A percentile compares a stretch with the other conserved stretches of the same genome.
These are phyloP conservation scores for Biston betularia DNA, from an alignment of 2,888 invertebrate genomes.

Conservation along the genomic window DNA sequence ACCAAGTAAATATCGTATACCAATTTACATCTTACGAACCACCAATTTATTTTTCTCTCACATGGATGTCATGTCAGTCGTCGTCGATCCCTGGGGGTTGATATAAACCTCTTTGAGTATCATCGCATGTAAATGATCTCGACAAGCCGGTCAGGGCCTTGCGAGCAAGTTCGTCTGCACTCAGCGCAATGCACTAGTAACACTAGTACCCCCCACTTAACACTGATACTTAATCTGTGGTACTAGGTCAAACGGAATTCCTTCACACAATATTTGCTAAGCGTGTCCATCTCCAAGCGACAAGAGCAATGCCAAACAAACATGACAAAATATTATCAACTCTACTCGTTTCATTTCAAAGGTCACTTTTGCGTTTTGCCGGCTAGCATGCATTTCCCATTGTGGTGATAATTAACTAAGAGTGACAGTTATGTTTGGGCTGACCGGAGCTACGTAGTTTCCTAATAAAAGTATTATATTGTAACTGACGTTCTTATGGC, in stretches of 20 bases:
- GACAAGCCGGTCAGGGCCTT: slow-evolving; percentile 31
- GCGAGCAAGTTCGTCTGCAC: slow-evolving; percentile 21
- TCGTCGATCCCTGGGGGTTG: no score
- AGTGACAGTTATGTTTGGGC: slow-evolving; percentile 59
- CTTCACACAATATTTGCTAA: slow-evolving; percentile 38
- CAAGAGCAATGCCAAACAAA: slow-evolving; percentile 27
- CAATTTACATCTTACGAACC: no score
- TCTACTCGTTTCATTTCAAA: slow-evolving; percentile 1
- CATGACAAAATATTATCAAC: slow-evolving; percentile 5
- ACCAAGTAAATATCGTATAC: no score
- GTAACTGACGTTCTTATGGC: slow-evolving; percentile 35
- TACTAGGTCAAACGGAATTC: slow-evolving; percentile 20
- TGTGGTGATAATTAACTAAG: slow-evolving; percentile 57
- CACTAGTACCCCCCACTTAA: no score
- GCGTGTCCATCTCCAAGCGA: slow-evolving; percentile 34
- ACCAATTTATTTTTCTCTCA: no score
- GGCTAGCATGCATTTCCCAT: slow-evolving; percentile 45
- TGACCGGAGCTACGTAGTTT: slow-evolving; percentile 54
- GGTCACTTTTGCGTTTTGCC: slow-evolving; percentile 19
- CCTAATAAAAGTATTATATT: slow-evolving; percentile 51
- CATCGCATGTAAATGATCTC: slow-evolving; percentile 24
- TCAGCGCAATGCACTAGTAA: slow-evolving; percentile 1
- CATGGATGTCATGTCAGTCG: no score
- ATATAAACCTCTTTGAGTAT: no score
- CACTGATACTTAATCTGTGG: no score